phyloP scores from a whole-genome alignment of 64 coral and sea anemone species.

The Anthopleura sola region DNA sequence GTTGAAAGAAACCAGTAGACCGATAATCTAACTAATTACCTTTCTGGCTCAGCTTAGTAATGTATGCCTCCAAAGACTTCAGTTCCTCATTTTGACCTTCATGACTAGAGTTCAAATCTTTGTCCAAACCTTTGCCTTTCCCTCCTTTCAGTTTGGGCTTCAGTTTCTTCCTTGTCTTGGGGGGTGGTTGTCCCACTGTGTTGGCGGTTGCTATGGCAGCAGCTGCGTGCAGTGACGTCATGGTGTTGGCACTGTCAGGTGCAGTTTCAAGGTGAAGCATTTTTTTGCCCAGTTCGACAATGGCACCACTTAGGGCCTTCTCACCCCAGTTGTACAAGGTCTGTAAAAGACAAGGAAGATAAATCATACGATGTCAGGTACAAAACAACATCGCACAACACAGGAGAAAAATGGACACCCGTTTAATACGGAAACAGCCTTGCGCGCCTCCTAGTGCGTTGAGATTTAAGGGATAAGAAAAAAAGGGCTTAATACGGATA shows the following conservation, averaged over 20 bases:
- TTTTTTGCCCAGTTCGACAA: conserved; percentile 86
- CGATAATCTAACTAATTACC: conserved; percentile 10
- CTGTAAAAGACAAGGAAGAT: conserved; percentile 14
- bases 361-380: neutral
- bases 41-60: conserved; percentile 81
- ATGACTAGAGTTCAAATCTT: conserved; percentile 28
- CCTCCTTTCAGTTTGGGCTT: conserved; percentile 42
- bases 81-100: conserved; percentile 84
- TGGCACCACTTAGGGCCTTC: conserved; percentile 52
- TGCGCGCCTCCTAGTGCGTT: too few species aligned
- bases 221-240: conserved; percentile 72
- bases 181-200: conserved; percentile 39
- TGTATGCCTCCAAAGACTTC: conserved; percentile 76
- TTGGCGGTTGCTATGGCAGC: conserved; percentile 70
- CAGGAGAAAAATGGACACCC: too few species aligned
- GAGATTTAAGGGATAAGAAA: too few species aligned
- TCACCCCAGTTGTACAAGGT: conserved; percentile 75
- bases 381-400: neutral
- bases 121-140: conserved; percentile 66
- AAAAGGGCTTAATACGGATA: too few species aligned
- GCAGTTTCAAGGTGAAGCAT: conserved; percentile 82
- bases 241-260: conserved; percentile 65
- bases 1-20: too few species aligned
- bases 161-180: conserved; percentile 61
- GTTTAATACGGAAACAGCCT: too few species aligned